phyloP scores from a whole-genome alignment of 2,888 invertebrate species.

The Cacoxenus indagator region DNA sequence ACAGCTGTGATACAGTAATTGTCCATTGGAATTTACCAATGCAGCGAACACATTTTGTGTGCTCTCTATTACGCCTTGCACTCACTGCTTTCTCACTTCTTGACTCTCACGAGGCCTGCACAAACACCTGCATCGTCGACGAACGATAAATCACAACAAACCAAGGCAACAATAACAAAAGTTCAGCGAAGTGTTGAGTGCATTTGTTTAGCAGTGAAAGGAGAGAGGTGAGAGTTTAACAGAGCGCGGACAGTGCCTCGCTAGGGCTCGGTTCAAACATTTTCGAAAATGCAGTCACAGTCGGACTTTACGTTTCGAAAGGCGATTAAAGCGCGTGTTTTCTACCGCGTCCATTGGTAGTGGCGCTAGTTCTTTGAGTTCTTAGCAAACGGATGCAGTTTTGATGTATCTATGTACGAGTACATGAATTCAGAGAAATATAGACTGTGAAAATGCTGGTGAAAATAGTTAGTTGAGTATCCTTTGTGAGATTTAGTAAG shows the following conservation, averaged over 20 bases:
- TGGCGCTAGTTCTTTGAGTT: no score
- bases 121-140: background rate
- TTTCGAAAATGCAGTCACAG: background rate
- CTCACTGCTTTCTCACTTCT: background rate
- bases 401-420: no score
- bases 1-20: conserved; percentile 1
- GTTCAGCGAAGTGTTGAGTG: background rate
- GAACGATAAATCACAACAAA: background rate
- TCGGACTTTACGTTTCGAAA: no score
- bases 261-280: background rate
- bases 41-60: background rate
- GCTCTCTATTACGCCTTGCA: background rate
- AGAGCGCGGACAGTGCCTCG: background rate
- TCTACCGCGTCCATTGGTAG: no score
- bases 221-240: background rate
- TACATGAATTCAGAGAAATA: no score
- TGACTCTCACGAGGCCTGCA: background rate
- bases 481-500: no score
- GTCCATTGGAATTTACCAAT: background rate
- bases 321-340: no score
- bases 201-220: background rate
- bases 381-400: no score
- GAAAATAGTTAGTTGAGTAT: no score
- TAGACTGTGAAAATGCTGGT: no score
- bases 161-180: background rate